Evolutionary conservation across 2,797 vertebrate species (phyloP).

Genomic region (Phyllotis vaccarum): DNA sequence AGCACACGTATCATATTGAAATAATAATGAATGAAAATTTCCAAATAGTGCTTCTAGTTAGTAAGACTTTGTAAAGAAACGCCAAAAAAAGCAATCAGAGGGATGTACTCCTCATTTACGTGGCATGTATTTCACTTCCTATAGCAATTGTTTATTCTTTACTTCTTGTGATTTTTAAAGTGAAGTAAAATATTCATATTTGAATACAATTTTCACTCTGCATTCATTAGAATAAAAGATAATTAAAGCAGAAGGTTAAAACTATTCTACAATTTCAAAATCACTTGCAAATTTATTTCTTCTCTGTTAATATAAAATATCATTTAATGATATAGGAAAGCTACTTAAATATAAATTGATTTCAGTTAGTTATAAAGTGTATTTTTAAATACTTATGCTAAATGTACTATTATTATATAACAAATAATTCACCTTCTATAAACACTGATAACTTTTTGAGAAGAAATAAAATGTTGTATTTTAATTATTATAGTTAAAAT

Average conservation of each 20-base stretch:
- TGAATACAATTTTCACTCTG: conserved; percentile 11
- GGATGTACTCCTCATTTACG: conserved; percentile 51
- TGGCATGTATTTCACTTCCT: conserved; percentile 47
- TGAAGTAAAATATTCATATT: not conserved
- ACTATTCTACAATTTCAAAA: not conserved
- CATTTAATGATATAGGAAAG: not conserved
- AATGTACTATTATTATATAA: not conserved
- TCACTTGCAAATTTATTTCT: not conserved
- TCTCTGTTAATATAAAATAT: not conserved
- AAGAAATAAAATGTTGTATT: not conserved
- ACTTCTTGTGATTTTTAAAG: conserved; percentile 43
- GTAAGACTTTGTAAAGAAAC: conserved; percentile 43
- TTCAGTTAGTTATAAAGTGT: not conserved
- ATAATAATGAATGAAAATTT: conserved; percentile 48
- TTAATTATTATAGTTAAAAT: not conserved
- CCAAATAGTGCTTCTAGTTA: conserved; percentile 70
- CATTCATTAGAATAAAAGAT: not conserved
- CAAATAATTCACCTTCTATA: not conserved
- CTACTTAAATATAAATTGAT: not conserved
- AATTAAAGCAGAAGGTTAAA: not conserved
- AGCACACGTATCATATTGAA: conserved; percentile 18
- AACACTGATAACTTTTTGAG: not conserved
- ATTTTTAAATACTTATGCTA: not conserved
- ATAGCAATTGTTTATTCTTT: conserved; percentile 62
- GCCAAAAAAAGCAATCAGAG: conserved; percentile 59